These are phyloP conservation scores for Montipora foliosa DNA, from an alignment of 64 coral and sea anemone species.

Conservation along the genomic window DNA sequence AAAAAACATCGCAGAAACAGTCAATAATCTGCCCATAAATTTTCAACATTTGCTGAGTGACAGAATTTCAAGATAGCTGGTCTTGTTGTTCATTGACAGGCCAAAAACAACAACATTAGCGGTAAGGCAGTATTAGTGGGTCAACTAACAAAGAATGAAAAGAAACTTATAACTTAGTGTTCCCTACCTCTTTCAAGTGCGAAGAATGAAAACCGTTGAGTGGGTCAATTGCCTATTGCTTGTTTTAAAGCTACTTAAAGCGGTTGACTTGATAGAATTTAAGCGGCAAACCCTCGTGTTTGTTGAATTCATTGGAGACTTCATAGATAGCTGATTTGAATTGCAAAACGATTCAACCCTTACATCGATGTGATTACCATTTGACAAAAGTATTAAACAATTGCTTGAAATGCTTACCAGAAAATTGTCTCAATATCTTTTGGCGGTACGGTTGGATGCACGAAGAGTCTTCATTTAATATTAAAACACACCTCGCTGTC, in stretches of 20 bases:
- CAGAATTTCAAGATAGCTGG: too few relatives aligned
- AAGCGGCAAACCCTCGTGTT: not conserved
- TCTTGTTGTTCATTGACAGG: not conserved
- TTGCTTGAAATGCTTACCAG: not conserved
- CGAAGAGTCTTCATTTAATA: not conserved
- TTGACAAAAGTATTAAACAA: not conserved
- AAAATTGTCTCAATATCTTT: not conserved
- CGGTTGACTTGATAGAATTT: too few relatives aligned
- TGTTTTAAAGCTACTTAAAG: not conserved
- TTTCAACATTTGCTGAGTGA: too few relatives aligned
- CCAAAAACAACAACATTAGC: not conserved
- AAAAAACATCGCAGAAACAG: too few relatives aligned
- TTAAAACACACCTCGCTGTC: not conserved
- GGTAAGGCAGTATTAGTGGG: not conserved
- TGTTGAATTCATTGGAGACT: not conserved
- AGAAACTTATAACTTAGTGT: too few relatives aligned
- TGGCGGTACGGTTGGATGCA: not conserved
- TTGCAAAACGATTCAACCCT: conserved; percentile 24
- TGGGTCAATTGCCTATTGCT: not conserved
- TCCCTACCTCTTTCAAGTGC: too few relatives aligned
- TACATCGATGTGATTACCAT: not conserved
- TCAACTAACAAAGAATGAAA: not conserved
- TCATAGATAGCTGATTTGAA: not conserved
- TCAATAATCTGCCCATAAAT: too few relatives aligned
- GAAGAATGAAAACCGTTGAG: too few relatives aligned